Evolutionary conservation across 2,888 invertebrate genomes (phyloP).

Genomic region (Himalopsyche japonica): DNA sequence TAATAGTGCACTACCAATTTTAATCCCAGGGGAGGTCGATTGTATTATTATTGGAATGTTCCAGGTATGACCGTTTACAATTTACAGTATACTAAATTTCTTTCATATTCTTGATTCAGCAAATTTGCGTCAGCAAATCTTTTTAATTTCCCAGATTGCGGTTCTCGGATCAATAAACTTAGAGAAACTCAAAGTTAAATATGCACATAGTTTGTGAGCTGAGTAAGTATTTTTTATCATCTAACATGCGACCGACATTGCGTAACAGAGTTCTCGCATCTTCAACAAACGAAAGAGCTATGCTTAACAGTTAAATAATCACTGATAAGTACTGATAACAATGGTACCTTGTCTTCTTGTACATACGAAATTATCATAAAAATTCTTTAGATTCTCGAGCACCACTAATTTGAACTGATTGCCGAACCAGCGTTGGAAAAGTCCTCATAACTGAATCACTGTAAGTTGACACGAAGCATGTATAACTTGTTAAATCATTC

Average conservation of each 20-base stretch:
- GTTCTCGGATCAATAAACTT: neutral
- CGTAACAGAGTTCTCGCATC: neutral
- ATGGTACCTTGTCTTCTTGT: neutral
- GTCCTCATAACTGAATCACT: neutral
- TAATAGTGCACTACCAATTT: too few relatives aligned
- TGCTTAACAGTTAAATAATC: neutral
- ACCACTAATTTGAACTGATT: neutral
- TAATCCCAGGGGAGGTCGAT: too few relatives aligned
- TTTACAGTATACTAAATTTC: too few relatives aligned
- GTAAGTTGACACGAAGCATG: too few relatives aligned
- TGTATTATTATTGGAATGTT: too few relatives aligned
- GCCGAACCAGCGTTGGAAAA: neutral
- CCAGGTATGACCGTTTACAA: too few relatives aligned
- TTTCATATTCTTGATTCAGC: too few relatives aligned
- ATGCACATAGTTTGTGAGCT: neutral
- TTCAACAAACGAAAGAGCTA: neutral
- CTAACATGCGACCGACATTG: neutral
- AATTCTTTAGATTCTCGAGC: neutral
- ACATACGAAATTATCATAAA: neutral
- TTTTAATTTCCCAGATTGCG: too few relatives aligned
- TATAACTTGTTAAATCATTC: too few relatives aligned
- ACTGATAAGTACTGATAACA: neutral
- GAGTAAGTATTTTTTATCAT: neutral
- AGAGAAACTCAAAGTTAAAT: neutral
- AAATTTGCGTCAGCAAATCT: too few relatives aligned